These are phyloP conservation scores for Drosophila burlai DNA, from an alignment of 1,140 invertebrate species.

Conservation along the genomic window DNA sequence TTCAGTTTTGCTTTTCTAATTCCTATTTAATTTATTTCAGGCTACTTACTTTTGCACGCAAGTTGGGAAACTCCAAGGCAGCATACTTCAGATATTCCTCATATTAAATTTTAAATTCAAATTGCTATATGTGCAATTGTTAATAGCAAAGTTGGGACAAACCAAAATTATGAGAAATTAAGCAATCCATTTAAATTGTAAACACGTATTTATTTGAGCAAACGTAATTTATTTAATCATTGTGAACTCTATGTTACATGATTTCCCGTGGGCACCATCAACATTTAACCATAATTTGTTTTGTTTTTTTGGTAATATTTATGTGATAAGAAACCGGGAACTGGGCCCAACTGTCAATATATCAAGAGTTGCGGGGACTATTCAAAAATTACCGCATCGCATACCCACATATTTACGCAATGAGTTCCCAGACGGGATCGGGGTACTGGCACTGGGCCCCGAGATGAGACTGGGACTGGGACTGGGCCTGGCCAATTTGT, in stretches of 20 bases:
- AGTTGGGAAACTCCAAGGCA: conserved; percentile 11
- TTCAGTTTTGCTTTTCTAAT: too few species aligned
- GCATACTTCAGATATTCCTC: conserved; percentile 22
- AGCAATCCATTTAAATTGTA: conserved; percentile 29
- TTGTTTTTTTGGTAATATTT: conserved; percentile 23
- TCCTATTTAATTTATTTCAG: neutral
- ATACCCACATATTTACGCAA: conserved; percentile 60
- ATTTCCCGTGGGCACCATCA: conserved; percentile 24
- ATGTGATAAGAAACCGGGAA: conserved; percentile 54
- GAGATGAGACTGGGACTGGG: conserved; percentile 35
- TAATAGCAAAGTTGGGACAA: conserved; percentile 1
- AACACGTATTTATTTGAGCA: conserved; percentile 36
- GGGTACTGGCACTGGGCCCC: conserved; percentile 1
- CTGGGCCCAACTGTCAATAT: conserved; percentile 50
- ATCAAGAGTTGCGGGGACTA: conserved; percentile 46
- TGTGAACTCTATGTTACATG: conserved; percentile 32
- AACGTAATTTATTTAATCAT: conserved; percentile 46
- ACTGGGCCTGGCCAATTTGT: conserved; percentile 55
- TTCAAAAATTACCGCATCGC: conserved; percentile 62
- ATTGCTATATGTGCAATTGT: conserved; percentile 22
- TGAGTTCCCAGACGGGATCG: conserved; percentile 49
- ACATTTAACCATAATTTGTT: conserved; percentile 19
- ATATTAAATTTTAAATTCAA: conserved; percentile 42
- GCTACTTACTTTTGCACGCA: neutral
- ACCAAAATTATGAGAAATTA: conserved; percentile 26